Conservation (phyloP, 2,113 vertebrate genomes). For the Taxidea taxus region DNA sequence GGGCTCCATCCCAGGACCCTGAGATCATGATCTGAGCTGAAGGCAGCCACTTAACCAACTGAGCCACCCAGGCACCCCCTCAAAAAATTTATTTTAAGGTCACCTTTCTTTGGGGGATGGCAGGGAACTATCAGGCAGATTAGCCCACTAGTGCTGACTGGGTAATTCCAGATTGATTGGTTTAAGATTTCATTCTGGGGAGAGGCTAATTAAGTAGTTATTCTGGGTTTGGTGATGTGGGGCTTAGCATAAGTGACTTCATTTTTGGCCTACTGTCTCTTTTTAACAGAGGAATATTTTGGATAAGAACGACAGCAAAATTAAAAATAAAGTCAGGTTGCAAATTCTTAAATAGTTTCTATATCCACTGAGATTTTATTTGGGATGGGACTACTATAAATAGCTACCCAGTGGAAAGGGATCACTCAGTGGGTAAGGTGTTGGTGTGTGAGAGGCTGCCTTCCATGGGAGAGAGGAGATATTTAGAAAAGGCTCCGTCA, state of each 20-base stretch:
- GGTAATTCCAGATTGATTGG: not conserved
- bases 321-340: not conserved
- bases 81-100: not conserved
- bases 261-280: not conserved
- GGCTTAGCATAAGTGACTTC: not conserved
- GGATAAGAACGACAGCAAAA: not conserved
- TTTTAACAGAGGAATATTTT: not conserved
- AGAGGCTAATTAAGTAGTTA: not conserved
- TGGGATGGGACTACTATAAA: not conserved
- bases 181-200: not conserved
- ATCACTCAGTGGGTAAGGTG: accelerated
- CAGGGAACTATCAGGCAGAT: not conserved
- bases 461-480: not conserved
- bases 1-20: not conserved
- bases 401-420: not conserved
- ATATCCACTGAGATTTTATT: not conserved
- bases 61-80: not conserved
- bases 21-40: not conserved
- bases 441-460: not conserved
- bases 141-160: not conserved
- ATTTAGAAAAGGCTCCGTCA: not conserved
- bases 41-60: not conserved
- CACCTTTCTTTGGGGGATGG: not conserved
- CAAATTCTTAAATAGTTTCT: not conserved
- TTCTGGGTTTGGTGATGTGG: not conserved